Base-by-base conservation (phyloP, 2,888 invertebrate species). In the Entomobrya multifasciata region DNA sequence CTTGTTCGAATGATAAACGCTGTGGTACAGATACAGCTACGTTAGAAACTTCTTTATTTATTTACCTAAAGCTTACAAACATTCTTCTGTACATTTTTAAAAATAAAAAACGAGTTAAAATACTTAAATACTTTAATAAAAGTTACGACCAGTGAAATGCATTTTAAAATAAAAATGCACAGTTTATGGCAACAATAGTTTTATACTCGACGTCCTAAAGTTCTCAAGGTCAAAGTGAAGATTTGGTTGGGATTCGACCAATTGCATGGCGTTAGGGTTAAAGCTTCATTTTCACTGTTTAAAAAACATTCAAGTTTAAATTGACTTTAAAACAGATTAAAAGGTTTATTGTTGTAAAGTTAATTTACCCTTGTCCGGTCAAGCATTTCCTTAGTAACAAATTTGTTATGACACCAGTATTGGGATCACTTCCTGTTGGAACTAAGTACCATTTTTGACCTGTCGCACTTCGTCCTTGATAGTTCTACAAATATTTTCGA, bases 371-470 rank as follows among this genome's bases (percentile, higher is more conserved):
- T 47, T 79, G 72, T 20, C 79, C 79, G 8, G 20, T 22, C 0
- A 86, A 6, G 20, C 86, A 86, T 11, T 76, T 25, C 22, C 86
- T 79, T 0, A 70, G 27, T 13, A 72, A 57, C 47, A 79, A 5
- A 30, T 80, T 86, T 15, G 80, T 65, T n/a, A 86, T 22, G 5
- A 86, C 70, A 10, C 86, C 86, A 20, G 78, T 79, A 25, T 86
- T 72, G 10, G 52, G 60, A 36, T 79, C 79, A 36, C 74, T 74
- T 30, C 84, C 84, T n/a, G 79, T 79, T 22, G 60, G 60, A 5
- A 65, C 65, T 6, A 25, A 20, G 20, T 57, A 22, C 20, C 57
- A 57, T 25, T 20, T 57, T 57, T 57, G 57, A 57, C 36, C 8
- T 25, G 17, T 49, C 1, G 72, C 22, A 10, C 20, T 25, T 25